Conservation (phyloP, 2,888 invertebrate genomes). For the Tetranychus piercei region DNA sequence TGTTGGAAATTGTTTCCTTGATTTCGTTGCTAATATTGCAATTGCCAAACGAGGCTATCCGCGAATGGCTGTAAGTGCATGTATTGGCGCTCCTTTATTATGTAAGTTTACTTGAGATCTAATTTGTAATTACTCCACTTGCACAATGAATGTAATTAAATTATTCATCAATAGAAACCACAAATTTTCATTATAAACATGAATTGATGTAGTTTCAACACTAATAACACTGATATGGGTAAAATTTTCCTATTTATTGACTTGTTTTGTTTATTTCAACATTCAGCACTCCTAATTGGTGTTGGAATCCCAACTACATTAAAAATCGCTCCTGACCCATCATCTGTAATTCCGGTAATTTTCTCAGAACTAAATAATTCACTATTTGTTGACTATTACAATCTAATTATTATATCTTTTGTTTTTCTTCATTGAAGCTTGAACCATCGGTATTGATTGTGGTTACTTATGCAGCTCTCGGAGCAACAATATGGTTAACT, state of each 20-base stretch:
- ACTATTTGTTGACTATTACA: not conserved
- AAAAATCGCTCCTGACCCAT: constrained; percentile 5
- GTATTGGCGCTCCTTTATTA: constrained; percentile 38
- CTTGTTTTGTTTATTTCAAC: not conserved
- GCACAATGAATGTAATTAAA: not conserved
- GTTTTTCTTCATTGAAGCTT: constrained; percentile 2
- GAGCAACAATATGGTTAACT: not conserved
- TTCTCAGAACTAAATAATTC: too few relatives aligned
- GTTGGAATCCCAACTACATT: constrained; percentile 28
- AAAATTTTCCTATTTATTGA: not conserved
- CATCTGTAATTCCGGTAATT: constrained; percentile 5
- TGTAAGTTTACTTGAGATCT: not conserved
- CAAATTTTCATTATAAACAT: too few relatives aligned
- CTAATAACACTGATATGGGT: not conserved
- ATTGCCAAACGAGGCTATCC: constrained; percentile 38
- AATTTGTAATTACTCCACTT: not conserved
- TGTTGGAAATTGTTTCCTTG: constrained; percentile 38
- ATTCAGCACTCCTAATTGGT: constrained; percentile 26
- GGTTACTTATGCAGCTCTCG: constrained; percentile 9
- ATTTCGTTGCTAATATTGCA: constrained; percentile 36
- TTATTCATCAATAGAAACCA: not conserved
- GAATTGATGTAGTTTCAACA: too few relatives aligned
- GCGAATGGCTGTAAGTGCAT: constrained; percentile 38
- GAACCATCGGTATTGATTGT: constrained; percentile 4
- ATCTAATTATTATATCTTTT: not conserved